phyloP scores from a whole-genome alignment of 2,888 invertebrate genomes.

The Campoplex nolae region DNA sequence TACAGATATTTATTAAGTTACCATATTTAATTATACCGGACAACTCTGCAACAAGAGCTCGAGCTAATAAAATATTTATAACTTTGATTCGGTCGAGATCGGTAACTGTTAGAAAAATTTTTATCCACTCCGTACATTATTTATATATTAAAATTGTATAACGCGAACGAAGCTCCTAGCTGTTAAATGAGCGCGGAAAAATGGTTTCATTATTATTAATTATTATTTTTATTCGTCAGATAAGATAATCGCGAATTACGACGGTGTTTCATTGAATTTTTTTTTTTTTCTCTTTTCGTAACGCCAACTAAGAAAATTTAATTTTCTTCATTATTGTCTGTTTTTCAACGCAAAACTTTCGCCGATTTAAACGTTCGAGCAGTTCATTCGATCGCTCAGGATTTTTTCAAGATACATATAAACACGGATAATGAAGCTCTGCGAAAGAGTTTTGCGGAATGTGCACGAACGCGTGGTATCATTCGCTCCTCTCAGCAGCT shows the following conservation, averaged over 20 bases:
- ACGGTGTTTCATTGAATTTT: neutral
- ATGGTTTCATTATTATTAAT: neutral
- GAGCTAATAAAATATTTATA: constrained; percentile 55
- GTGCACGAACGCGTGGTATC: constrained; percentile 56
- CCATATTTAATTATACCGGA: constrained; percentile 11
- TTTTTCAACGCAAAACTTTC: neutral
- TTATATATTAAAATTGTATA: neutral
- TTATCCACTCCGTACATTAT: neutral
- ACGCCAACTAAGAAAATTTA: neutral
- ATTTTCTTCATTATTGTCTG: neutral
- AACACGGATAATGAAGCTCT: neutral
- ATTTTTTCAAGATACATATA: constrained; percentile 29
- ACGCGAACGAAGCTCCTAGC: neutral
- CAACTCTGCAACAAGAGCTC: constrained; percentile 35
- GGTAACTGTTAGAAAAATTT: constrained; percentile 4
- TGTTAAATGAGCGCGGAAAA: constrained; percentile 7
- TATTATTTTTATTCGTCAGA: neutral
- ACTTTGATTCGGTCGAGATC: constrained; percentile 27
- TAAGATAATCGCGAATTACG: neutral
- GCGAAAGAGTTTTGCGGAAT: constrained; percentile 13
- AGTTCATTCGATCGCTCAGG: constrained; percentile 46
- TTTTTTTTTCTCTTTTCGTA: no score
- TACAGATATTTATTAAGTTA: constrained; percentile 14
- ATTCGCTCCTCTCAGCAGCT: constrained; percentile 66
- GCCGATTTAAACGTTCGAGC: constrained; percentile 24